Percentiles rank a stretch among this genome's conserved stretches.
Evolutionary conservation across 1,140 invertebrate species (phyloP).

Genomic region (Xylocopa sonorina): DNA sequence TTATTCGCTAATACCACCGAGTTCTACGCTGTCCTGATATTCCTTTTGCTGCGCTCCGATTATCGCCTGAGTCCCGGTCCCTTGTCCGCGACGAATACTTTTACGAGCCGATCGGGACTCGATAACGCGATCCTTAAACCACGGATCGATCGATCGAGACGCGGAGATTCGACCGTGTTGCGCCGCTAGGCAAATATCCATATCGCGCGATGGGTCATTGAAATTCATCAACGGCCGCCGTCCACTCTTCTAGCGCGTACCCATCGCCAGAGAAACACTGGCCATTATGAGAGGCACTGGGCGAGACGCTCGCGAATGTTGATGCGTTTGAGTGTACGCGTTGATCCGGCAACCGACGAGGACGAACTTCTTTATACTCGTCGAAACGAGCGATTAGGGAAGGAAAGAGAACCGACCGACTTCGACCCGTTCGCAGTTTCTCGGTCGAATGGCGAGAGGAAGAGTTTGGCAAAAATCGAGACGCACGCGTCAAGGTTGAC

Average conservation of each 20-base stretch:
- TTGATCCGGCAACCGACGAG: constrained; percentile 10
- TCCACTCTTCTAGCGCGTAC: constrained; percentile 36
- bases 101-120: constrained; percentile 33
- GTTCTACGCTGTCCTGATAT: neutral
- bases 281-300: constrained; percentile 49
- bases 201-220: constrained; percentile 49
- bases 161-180: constrained; percentile 31
- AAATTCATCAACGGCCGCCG: constrained; percentile 48
- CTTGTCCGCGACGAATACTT: neutral
- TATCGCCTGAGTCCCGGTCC: neutral
- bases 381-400: constrained; percentile 25
- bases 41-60: neutral
- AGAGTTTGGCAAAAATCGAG: constrained; percentile 7
- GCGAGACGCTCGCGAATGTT: constrained; percentile 30
- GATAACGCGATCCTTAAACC: constrained; percentile 23
- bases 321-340: constrained; percentile 38
- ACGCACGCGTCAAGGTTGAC: constrained; percentile 21
- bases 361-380: constrained; percentile 24
- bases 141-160: constrained; percentile 32
- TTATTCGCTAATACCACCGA: neutral
- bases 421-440: too few relatives aligned
- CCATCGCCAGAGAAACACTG: constrained; percentile 44
- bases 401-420: neutral
- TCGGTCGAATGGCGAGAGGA: too few relatives aligned
- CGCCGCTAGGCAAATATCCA: constrained; percentile 41